Percentiles rank a stretch among this genome's conserved stretches.
Evolutionary conservation across 2,888 invertebrate species (phyloP).

Genomic region (Candidula unifasciata): DNA sequence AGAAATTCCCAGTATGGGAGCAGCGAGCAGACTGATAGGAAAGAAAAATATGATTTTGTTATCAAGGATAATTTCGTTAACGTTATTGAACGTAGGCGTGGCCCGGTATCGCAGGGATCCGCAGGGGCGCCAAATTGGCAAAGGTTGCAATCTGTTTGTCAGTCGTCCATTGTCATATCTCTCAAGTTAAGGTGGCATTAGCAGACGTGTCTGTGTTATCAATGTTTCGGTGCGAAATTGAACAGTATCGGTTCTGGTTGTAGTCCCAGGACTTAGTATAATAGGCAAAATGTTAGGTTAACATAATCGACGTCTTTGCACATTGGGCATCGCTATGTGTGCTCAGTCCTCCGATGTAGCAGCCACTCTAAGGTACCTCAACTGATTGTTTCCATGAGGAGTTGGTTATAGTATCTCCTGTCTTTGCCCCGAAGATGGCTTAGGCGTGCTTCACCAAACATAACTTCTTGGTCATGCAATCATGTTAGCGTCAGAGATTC

Average conservation of each 20-base stretch:
- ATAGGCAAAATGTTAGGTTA: no score
- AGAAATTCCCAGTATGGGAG: not conserved
- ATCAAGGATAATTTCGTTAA: conserved; percentile 41
- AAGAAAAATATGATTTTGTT: conserved; percentile 8
- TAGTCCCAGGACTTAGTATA: not conserved
- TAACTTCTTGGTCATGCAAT: no score
- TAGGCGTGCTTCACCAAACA: no score
- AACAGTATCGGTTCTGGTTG: conserved; percentile 10
- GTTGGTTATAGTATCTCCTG: no score
- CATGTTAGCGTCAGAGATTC: no score
- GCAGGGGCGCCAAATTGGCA: conserved; percentile 24
- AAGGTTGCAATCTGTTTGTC: conserved; percentile 4
- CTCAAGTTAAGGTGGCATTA: not conserved
- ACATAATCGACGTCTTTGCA: no score
- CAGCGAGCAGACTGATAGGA: conserved; percentile 11
- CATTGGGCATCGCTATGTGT: no score
- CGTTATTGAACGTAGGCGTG: conserved; percentile 25
- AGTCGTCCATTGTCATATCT: conserved; percentile 27
- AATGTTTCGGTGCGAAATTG: conserved; percentile 16
- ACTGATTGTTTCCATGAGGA: no score
- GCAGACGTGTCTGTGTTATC: conserved; percentile 10
- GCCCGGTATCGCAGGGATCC: not conserved
- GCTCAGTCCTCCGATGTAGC: no score
- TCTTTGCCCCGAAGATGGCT: no score
- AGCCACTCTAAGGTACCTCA: no score